Conservation (phyloP, 2,797 vertebrate genomes). For the Crypturellus tataupa region DNA sequence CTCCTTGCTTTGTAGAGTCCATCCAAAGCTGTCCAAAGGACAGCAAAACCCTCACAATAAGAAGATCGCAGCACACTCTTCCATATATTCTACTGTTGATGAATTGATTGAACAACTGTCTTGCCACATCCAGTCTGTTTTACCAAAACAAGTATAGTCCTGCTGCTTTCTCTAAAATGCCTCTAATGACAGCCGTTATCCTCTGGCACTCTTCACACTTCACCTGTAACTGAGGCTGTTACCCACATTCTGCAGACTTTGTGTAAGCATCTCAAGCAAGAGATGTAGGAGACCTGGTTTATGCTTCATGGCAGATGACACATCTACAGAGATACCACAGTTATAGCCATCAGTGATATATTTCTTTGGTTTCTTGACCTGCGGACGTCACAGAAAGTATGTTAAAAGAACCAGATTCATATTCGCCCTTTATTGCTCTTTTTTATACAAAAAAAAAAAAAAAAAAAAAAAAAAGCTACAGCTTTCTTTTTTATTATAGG, state of each 20-base stretch:
- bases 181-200: slow-evolving; percentile 8
- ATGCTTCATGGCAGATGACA: neutral
- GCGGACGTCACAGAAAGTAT: neutral
- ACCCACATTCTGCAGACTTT: neutral
- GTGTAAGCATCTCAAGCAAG: neutral
- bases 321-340: neutral
- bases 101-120: slow-evolving; percentile 33
- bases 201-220: neutral
- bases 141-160: neutral
- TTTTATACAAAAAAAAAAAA: neutral
- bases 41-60: slow-evolving; percentile 28
- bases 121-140: slow-evolving; percentile 16
- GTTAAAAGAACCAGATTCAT: neutral
- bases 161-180: slow-evolving; percentile 36
- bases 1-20: slow-evolving; percentile 56
- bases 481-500: neutral
- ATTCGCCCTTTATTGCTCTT: neutral
- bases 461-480: neutral
- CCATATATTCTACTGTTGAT: slow-evolving; percentile 56
- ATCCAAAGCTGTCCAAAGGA: slow-evolving; percentile 52
- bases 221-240: neutral
- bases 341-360: neutral
- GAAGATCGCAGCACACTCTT: slow-evolving; percentile 44
- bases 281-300: neutral
- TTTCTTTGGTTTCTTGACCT: neutral